These are phyloP conservation scores for Drosophila repletoides DNA, from an alignment of 1,140 invertebrate species.

Conservation along the genomic window DNA sequence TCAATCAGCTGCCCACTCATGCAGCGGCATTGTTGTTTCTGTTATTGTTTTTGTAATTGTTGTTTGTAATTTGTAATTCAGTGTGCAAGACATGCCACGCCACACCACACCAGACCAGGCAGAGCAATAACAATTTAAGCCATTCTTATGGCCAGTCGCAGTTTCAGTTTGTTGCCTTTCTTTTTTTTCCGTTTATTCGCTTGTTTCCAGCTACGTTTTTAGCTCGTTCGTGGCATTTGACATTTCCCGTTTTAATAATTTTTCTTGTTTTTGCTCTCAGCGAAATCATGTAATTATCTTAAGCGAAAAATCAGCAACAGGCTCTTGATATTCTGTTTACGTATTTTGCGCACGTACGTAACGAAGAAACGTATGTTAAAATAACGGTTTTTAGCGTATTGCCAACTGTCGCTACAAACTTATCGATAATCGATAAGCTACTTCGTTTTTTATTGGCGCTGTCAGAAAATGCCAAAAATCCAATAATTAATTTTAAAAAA, in stretches of 20 bases:
- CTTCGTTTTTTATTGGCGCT: no score
- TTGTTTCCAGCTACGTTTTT: constrained; percentile 13
- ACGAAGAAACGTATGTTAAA: constrained; percentile 3
- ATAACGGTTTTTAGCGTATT: not conserved
- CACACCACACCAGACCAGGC: constrained; percentile 1
- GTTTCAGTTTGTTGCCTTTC: constrained; percentile 5
- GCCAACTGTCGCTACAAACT: not conserved
- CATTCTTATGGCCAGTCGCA: constrained; percentile 35
- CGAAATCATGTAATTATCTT: constrained; percentile 45
- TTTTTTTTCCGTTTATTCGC: constrained; percentile 19
- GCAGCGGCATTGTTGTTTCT: constrained; percentile 39
- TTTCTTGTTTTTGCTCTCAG: not conserved
- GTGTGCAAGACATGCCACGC: constrained; percentile 40
- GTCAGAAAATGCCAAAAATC: not conserved
- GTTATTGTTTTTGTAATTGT: constrained; percentile 10
- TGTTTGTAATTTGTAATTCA: constrained; percentile 44
- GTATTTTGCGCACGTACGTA: constrained; percentile 22
- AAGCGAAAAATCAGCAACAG: not conserved
- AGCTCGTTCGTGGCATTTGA: constrained; percentile 39
- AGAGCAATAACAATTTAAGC: constrained; percentile 24
- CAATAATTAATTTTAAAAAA: no score
- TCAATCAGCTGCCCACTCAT: constrained; percentile 50
- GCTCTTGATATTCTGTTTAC: constrained; percentile 8
- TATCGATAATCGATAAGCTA: constrained; percentile 12
- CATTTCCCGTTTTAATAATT: constrained; percentile 37